Percentiles rank a stretch among this genome's conserved stretches.
These are phyloP conservation scores for Lasiurus borealis DNA, from an alignment of 2,113 vertebrate genomes.

Conservation along the genomic window DNA sequence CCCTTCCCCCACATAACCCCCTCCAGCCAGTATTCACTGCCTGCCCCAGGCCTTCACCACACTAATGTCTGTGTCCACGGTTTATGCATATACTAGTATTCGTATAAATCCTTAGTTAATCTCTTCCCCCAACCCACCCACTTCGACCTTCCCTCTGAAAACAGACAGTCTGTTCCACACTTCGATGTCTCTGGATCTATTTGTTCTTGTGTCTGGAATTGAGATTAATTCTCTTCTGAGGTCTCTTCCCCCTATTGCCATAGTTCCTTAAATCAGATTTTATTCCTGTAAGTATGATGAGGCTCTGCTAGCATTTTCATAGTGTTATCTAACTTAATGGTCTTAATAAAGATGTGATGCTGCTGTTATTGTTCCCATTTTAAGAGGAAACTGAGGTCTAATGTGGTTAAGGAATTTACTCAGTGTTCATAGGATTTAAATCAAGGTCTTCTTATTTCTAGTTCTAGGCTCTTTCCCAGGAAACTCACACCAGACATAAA, in stretches of 20 bases:
- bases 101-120: no score
- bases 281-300: background rate
- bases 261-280: background rate
- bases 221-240: background rate
- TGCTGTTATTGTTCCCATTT: background rate
- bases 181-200: no score
- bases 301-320: background rate
- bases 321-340: background rate
- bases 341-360: background rate
- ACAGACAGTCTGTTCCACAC: no score
- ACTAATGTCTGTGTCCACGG: no score
- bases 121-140: no score
- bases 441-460: constrained; percentile 54
- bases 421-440: constrained; percentile 56
- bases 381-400: background rate
- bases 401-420: constrained; percentile 22
- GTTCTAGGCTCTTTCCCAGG: constrained; percentile 26
- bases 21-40: no score
- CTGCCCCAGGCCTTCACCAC: no score
- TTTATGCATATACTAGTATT: no score
- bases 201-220: background rate
- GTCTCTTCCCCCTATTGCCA: background rate
- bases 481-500: background rate
- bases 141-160: no score
- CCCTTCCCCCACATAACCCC: no score